Evolutionary conservation across 1,140 invertebrate species (phyloP), one percentile per base, ranked within the genome.

Genomic region (Dolichoris vasculosae): DNA sequence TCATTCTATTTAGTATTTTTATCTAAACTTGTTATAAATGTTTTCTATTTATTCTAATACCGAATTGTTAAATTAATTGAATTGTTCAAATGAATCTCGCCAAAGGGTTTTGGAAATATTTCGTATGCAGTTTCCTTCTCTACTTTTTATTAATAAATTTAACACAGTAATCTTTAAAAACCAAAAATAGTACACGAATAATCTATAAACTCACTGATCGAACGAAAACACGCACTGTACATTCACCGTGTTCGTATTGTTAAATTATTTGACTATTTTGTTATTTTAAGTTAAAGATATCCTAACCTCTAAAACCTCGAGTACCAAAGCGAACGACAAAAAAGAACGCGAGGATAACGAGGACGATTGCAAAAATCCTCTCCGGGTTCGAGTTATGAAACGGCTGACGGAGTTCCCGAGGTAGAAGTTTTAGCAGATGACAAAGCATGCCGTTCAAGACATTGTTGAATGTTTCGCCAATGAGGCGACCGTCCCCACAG

Each of bases 401-500:
- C 26, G 13, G 13, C 20, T 63, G 3, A 35, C 26, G 15, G 6
- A 59, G 77, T 79, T 69, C 32, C 32, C 23, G 64, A 51, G 40
- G 59, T n/a, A 63, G 26, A 8, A 63, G 76, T 6, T 84, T 40
- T 6, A 48, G n/a, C 1, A 84, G 13, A 15, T 79, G 63, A 35
- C 59, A n/a, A 17, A 55, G 51, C 11, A 40, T 23, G 4, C 7
- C 40, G 32, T 79, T 79, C 48, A 84, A n/a, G 13, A 48, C 76
- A 79, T 75, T 69, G n/a, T 20, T 32, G 67, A 92, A 88, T 71
- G 90, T 86, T n/a, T 89, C 87, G 79, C 90, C 90, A 82, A 85
- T 83, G 26, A 75, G 79, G 23, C 76, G 84, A 75, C 88, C 88
- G 85, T 89, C 86, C 63, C 90, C 90, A 77, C 90, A 91, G 38